Base-by-base conservation (phyloP, 2,113 vertebrate species). In the Shinisaurus crocodilurus region DNA sequence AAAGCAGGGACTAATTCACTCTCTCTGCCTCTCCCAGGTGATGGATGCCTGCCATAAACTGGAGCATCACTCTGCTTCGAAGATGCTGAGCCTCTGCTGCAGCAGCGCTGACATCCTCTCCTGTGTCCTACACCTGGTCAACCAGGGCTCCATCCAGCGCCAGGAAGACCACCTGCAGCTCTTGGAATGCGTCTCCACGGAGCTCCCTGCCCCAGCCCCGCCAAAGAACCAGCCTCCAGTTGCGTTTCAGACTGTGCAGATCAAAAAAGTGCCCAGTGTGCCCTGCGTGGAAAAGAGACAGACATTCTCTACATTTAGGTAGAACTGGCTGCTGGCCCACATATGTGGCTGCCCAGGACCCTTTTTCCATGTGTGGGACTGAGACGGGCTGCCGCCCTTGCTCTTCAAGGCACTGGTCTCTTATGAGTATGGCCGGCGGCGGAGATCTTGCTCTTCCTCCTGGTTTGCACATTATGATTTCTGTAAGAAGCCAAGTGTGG, bases 31-130 rank as follows among this genome's bases (percentile, higher is more conserved):
- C 57, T 81, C 23, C 10, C 89, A 99, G 99, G 99, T 99, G 72
- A 96, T 98, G 37, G 98, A 98, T 34, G 97, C 97, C 25, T 99
- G 98, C 94, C 98, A 98, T 96, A 98, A 98, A 90, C 97, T 92
- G 82, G 97, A 98, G 18, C 32, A 93, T 2, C 82, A 87, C 1
- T 88, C 93, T 0, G 92, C 95, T 0, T 89, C 88, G 0, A 91
- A 88, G 32, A 86, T 92, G 1, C 91, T 96, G 7, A 96, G 97
- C 1, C 98, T 98, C 95, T 95, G 96, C 95, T 99, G 98, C 95
- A 90, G 96, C 96, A 98, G 97, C 18, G 96, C 97, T 0, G 98
- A 99, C 0, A 98, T 99, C 48, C 97, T 99, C 0, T 98, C 98
- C 54, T 98, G 98, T 90, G 95, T 98, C 95, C 98, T 98, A 95